Evolutionary conservation across 2,888 invertebrate genomes (phyloP).

Genomic region (Thereva unica): DNA sequence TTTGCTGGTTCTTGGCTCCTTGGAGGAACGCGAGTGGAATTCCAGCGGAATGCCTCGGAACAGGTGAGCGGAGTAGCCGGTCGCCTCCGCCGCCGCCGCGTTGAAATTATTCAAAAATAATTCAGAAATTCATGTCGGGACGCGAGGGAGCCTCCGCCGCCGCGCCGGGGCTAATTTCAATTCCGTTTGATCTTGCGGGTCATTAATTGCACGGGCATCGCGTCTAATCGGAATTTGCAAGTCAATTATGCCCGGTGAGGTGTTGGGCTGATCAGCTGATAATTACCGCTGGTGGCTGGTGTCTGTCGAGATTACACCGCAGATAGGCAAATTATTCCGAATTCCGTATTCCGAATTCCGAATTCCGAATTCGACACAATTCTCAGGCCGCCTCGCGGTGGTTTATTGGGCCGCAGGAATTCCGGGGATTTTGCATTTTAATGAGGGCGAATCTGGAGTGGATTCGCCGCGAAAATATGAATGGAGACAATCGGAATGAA

Average conservation of each 20-base stretch:
- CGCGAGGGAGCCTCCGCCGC: slow-evolving; percentile 6
- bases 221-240: slow-evolving; percentile 35
- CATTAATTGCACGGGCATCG: slow-evolving; percentile 35
- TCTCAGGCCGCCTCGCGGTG: too few species aligned
- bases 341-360: too few species aligned
- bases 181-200: slow-evolving; percentile 36
- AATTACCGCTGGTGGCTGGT: slow-evolving; percentile 20
- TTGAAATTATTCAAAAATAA: slow-evolving; percentile 34
- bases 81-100: slow-evolving; percentile 1
- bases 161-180: slow-evolving; percentile 30
- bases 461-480: too few species aligned
- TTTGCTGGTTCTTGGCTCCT: slow-evolving; percentile 8
- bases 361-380: too few species aligned
- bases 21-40: slow-evolving; percentile 39
- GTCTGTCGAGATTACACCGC: slow-evolving; percentile 21
- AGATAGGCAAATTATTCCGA: slow-evolving; percentile 19
- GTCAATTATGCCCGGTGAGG: slow-evolving; percentile 31
- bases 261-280: slow-evolving; percentile 34
- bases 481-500: too few species aligned
- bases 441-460: too few species aligned
- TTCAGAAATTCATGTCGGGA: slow-evolving; percentile 33
- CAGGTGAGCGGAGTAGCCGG: slow-evolving; percentile 19
- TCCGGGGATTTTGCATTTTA: too few species aligned
- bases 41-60: slow-evolving; percentile 22
- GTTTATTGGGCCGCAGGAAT: too few species aligned